These are phyloP conservation scores for Aphrocallistes beatrix DNA, from an alignment of 37 sponge, comb jelly and placozoan species.

Conservation along the genomic window DNA sequence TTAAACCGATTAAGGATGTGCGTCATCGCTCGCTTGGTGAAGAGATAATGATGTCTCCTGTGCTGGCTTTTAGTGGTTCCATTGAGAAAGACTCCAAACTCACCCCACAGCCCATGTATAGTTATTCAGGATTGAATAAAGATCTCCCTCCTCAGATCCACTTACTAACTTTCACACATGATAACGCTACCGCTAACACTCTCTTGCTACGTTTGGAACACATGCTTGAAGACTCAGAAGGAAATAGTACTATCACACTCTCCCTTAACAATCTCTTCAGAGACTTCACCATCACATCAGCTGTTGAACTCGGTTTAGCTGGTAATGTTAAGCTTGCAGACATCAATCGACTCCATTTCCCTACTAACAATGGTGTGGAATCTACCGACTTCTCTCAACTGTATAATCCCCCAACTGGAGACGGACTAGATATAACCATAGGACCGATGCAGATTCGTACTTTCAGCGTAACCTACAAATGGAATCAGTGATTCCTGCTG, in stretches of 20 bases:
- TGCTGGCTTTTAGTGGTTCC: slow-evolving; percentile 20
- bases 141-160: slow-evolving; percentile 64
- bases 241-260: slow-evolving; percentile 1
- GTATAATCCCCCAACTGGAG: neutral
- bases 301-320: slow-evolving; percentile 45
- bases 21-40: slow-evolving; percentile 52
- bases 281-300: slow-evolving; percentile 25
- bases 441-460: slow-evolving; percentile 16
- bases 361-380: neutral
- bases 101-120: slow-evolving; percentile 15
- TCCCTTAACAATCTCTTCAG: slow-evolving; percentile 24
- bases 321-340: slow-evolving; percentile 34
- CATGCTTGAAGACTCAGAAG: slow-evolving; percentile 49
- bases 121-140: slow-evolving; percentile 25
- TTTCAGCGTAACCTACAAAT: neutral
- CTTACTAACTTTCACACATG: slow-evolving; percentile 44
- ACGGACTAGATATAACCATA: neutral
- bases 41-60: slow-evolving; percentile 30
- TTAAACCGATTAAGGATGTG: slow-evolving; percentile 24
- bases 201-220: slow-evolving; percentile 56
- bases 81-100: neutral
- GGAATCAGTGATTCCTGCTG: too few relatives aligned
- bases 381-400: neutral
- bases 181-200: neutral
- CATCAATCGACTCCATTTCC: slow-evolving; percentile 33